Evolutionary conservation across 2,888 invertebrate genomes (phyloP).

Genomic region (Chaitophorus viminalis): DNA sequence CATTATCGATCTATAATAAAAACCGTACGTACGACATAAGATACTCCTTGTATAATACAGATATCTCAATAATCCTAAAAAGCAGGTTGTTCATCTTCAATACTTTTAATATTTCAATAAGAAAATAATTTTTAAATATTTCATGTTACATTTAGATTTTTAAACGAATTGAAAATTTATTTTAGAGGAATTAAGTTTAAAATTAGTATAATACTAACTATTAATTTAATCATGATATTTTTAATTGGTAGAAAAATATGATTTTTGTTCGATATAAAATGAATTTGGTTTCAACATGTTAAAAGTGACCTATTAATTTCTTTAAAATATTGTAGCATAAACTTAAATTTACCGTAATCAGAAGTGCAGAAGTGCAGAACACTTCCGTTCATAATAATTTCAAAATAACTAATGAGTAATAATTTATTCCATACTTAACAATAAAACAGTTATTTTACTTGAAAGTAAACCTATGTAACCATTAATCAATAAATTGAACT

Average conservation of each 20-base stretch:
- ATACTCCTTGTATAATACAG: too few relatives aligned
- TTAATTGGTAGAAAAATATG: background rate
- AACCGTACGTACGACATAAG: too few relatives aligned
- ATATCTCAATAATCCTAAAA: too few relatives aligned
- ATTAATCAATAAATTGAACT: background rate
- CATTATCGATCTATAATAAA: too few relatives aligned
- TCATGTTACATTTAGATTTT: too few relatives aligned
- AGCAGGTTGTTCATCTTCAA: too few relatives aligned
- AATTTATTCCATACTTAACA: background rate
- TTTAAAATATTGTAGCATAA: slow-evolving; percentile 21
- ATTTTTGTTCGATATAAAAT: background rate
- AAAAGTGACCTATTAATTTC: slow-evolving; percentile 17
- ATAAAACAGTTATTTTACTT: background rate
- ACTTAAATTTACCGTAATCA: slow-evolving; percentile 48
- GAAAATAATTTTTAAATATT: too few relatives aligned
- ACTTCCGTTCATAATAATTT: slow-evolving; percentile 10
- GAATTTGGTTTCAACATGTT: background rate
- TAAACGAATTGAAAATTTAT: background rate
- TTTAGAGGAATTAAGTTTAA: background rate
- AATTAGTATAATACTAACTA: background rate
- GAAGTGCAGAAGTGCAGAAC: slow-evolving; percentile 35
- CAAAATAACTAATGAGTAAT: background rate
- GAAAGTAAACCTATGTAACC: background rate
- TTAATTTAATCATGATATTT: background rate
- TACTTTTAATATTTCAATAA: too few relatives aligned